Base-by-base conservation (phyloP, 2,888 invertebrate genomes). In the Epistrophella euchroma region DNA sequence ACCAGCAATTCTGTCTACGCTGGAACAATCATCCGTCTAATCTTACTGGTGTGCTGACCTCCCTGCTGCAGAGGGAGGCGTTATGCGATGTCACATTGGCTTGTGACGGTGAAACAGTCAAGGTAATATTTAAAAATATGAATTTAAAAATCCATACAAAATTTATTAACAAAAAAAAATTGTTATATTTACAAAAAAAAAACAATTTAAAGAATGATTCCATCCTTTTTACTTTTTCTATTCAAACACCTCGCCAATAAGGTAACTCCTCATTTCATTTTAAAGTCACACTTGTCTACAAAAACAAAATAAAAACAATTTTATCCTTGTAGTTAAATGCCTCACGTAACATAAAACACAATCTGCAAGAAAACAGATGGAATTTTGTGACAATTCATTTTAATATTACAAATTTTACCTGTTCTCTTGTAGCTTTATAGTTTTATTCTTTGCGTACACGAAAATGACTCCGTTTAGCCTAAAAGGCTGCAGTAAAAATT, bases 21-120 rank as follows among this genome's bases (percentile, higher is more conserved):
- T 97, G 97, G 97, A 97, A 97, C 95, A 97, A 97, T 94, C 97
- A 97, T 94, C 97, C 96, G 92, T 96, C 94, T 93, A 97, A 97
- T 94, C 94, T 97, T 93, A 97, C 97, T 92, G 97, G 97, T 93
- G 97, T 97, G 92, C 95, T 97, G 91, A 96, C 96, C 91, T 97
- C 97, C 92, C 94, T 97, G 91, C 94, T 97, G 91, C 96, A 97
- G 93, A 95, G 97, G 92, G 97, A 97, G 94, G 96, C 96, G 90
- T 95, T 98, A 90, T 97, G 97, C 92, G 98, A 98, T 94, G 97
- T 98, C 90, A 98, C 98, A 90, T 94, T 98, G 91, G 97, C 97
- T 89, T 97, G 97, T 93, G 97, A 97, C 92, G 97, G 97, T 91
- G 96, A 97, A 93, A 96, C 96, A 91, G 96, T 97, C 92, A 96